Percentiles rank a stretch among this genome's conserved stretches.
phyloP scores from a whole-genome alignment of 2,797 vertebrate species.

The Scyliorhinus canicula region DNA sequence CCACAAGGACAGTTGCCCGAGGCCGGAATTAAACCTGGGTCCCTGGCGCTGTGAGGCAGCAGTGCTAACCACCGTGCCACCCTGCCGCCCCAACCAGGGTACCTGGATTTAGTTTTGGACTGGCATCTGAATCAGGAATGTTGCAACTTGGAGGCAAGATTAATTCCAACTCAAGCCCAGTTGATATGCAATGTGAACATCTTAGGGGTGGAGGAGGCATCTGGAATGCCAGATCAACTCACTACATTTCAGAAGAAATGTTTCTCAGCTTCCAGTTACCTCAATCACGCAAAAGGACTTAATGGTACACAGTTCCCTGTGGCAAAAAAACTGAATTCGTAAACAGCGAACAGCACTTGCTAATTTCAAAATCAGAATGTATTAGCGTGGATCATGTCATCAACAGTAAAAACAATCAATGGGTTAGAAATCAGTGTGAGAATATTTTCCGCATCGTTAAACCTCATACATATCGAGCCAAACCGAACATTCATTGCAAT shows the following conservation, averaged over 20 bases:
- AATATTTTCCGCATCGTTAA: background rate
- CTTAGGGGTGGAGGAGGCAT: too few species aligned
- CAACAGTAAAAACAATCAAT: background rate
- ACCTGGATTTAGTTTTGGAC: too few species aligned
- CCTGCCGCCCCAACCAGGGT: too few species aligned
- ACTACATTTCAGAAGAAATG: background rate
- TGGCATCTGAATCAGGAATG: too few species aligned
- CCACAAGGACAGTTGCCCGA: too few species aligned
- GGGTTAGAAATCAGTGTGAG: background rate
- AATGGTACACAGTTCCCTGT: background rate
- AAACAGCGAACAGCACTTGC: background rate
- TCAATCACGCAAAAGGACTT: background rate
- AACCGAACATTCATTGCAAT: conserved; percentile 41
- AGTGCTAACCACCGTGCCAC: too few species aligned
- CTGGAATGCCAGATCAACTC: background rate
- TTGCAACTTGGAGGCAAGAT: too few species aligned
- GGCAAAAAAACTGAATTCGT: background rate
- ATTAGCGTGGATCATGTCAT: background rate
- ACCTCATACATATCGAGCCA: background rate
- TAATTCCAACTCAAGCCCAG: too few species aligned
- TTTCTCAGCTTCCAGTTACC: too few species aligned
- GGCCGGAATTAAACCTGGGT: too few species aligned
- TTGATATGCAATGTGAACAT: too few species aligned
- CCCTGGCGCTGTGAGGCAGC: too few species aligned
- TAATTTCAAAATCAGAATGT: background rate